A percentile compares a stretch with the other conserved stretches of the same genome.
These are phyloP conservation scores for Tragulus kanchil DNA, from an alignment of 2,113 vertebrate species.

Conservation along the genomic window DNA sequence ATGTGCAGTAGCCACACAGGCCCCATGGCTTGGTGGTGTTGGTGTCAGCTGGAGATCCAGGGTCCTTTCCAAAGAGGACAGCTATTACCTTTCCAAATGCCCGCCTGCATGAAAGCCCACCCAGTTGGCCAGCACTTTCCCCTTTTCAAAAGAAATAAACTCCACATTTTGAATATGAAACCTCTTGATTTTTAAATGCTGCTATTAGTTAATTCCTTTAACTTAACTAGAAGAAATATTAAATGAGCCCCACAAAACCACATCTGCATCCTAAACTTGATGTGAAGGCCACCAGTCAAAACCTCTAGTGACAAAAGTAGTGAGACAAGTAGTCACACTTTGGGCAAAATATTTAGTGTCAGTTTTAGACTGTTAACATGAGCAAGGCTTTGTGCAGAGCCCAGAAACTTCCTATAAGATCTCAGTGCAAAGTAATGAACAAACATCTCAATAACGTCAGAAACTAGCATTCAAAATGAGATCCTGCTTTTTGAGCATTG, in stretches of 20 bases:
- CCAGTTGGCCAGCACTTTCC: not conserved
- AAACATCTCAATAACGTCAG: not conserved
- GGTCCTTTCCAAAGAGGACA: not conserved
- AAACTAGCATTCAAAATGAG: not conserved
- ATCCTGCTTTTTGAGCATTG: not conserved
- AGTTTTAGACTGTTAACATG: not conserved
- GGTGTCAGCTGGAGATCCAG: not conserved
- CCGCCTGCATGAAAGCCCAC: not conserved
- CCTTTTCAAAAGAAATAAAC: constrained; percentile 2
- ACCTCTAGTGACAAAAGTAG: not conserved
- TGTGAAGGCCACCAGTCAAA: no score
- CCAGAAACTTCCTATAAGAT: not conserved
- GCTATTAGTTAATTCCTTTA: not conserved
- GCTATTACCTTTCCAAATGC: not conserved
- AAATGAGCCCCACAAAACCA: not conserved
- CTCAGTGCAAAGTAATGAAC: not conserved
- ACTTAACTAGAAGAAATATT: not conserved
- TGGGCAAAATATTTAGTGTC: not conserved
- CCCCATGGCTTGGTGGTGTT: fast-evolving
- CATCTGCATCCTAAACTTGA: not conserved
- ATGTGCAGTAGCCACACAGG: fast-evolving
- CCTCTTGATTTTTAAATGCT: not conserved
- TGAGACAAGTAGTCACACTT: not conserved
- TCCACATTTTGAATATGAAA: not conserved
- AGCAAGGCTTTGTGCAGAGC: not conserved